Percentiles rank a stretch among this genome's conserved stretches.
These are phyloP conservation scores for Notamacropus eugenii DNA, from an alignment of 2,797 vertebrate genomes.

Conservation along the genomic window DNA sequence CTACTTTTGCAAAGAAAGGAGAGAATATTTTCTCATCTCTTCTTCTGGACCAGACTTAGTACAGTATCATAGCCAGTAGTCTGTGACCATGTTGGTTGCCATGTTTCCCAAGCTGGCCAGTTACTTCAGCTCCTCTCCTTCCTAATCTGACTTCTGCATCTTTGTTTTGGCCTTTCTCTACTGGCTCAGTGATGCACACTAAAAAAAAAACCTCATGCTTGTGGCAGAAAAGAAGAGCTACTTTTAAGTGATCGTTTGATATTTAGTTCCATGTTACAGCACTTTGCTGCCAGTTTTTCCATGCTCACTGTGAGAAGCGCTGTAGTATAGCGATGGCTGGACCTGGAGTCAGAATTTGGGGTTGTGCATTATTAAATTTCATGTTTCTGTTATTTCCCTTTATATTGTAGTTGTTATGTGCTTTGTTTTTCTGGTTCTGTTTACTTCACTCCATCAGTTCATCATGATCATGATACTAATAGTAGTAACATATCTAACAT, in stretches of 20 bases:
- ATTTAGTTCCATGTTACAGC: background rate
- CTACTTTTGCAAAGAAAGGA: background rate
- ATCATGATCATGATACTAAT: no score
- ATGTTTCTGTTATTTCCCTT: background rate
- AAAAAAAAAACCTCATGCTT: background rate
- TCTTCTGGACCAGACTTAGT: background rate
- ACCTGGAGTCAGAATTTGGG: background rate
- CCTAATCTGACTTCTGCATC: background rate
- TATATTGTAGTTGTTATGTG: background rate
- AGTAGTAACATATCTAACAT: background rate
- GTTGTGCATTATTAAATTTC: background rate
- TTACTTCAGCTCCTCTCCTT: background rate
- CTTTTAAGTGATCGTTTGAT: background rate
- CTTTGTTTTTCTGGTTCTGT: background rate
- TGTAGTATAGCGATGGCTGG: background rate
- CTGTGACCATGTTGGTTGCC: background rate
- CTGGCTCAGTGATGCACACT: background rate
- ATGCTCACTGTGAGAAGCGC: background rate
- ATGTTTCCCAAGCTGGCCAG: background rate
- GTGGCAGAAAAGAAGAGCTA: background rate
- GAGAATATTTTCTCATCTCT: background rate
- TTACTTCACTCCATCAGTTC: background rate
- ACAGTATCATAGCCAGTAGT: background rate
- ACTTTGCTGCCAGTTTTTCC: background rate
- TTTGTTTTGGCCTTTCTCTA: background rate